A percentile compares a stretch with the other conserved stretches of the same genome.
Conservation (phyloP, 2,797 vertebrate species). For the Sebastes itinus region DNA sequence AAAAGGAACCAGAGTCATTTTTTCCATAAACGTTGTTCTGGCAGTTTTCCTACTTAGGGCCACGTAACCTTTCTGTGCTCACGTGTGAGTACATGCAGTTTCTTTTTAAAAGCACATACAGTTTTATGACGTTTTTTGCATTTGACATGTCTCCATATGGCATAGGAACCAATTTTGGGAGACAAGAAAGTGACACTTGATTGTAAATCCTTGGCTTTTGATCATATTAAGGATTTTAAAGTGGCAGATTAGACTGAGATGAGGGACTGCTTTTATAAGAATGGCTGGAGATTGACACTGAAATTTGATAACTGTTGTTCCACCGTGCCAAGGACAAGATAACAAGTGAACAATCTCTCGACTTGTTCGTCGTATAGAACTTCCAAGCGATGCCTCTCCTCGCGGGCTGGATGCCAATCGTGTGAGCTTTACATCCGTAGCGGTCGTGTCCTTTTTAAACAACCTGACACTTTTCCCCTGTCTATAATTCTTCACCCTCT, state of each 20-base stretch:
- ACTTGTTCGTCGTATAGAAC: not conserved
- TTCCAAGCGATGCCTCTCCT: not conserved
- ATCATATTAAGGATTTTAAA: not conserved
- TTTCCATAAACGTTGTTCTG: not conserved
- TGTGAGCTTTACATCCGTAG: not conserved
- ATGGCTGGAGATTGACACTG: not conserved
- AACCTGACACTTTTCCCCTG: not conserved
- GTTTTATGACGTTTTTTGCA: not conserved
- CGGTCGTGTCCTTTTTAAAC: not conserved
- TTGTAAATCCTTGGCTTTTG: not conserved
- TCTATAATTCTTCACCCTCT: not conserved
- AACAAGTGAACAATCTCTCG: slow-evolving; percentile 3
- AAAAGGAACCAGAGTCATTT: slow-evolving; percentile 1
- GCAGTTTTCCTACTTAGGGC: not conserved
- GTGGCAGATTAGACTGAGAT: not conserved
- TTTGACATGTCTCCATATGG: not conserved
- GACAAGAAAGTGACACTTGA: not conserved
- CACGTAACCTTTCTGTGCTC: not conserved
- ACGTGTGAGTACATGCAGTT: not conserved
- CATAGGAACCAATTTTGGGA: not conserved
- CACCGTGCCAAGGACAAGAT: not conserved
- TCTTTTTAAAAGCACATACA: not conserved
- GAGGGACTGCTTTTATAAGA: not conserved
- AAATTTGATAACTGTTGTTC: not conserved
- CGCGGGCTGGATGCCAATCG: not conserved